phyloP scores from a whole-genome alignment of 2,888 invertebrate genomes.

The Drosophila paramelanica region DNA sequence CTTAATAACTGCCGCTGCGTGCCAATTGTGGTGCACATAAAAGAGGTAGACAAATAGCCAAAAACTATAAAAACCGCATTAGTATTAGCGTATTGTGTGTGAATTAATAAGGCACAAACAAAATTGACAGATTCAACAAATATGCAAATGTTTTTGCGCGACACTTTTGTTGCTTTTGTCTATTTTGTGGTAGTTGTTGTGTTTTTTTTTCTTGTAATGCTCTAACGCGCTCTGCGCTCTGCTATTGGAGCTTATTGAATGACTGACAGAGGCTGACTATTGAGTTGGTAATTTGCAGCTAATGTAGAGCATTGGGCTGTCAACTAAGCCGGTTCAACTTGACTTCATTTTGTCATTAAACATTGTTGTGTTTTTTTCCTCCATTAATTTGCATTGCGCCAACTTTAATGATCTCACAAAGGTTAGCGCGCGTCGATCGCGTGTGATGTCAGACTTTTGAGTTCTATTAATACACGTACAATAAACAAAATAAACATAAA shows the following conservation, averaged over 20 bases:
- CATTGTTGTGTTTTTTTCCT: conserved; percentile 36
- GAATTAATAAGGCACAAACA: conserved; percentile 55
- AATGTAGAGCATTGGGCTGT: conserved; percentile 33
- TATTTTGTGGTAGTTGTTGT: conserved; percentile 2
- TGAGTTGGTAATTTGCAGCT: not conserved
- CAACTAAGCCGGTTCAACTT: conserved; percentile 47
- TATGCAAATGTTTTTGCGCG: conserved; percentile 63
- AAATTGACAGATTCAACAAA: conserved; percentile 58
- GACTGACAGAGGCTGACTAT: conserved; percentile 13
- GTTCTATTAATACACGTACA: conserved; percentile 65
- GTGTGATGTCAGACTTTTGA: conserved; percentile 72
- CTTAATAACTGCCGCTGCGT: conserved; percentile 15
- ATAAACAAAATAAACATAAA: conserved; percentile 38
- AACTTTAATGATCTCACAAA: conserved; percentile 62
- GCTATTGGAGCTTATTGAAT: conserved; percentile 5
- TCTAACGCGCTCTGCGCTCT: conserved; percentile 36
- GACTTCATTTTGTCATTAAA: conserved; percentile 51
- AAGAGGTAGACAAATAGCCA: conserved; percentile 48
- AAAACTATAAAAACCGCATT: conserved; percentile 61
- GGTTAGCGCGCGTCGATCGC: conserved; percentile 51
- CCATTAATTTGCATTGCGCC: conserved; percentile 51
- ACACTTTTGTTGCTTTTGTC: conserved; percentile 8
- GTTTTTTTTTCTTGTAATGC: conserved; percentile 19
- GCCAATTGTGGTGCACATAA: conserved; percentile 27
- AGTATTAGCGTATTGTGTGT: conserved; percentile 46